phyloP scores from a whole-genome alignment of 2,113 vertebrate genomes.

The Oncorhynchus clarkii region DNA sequence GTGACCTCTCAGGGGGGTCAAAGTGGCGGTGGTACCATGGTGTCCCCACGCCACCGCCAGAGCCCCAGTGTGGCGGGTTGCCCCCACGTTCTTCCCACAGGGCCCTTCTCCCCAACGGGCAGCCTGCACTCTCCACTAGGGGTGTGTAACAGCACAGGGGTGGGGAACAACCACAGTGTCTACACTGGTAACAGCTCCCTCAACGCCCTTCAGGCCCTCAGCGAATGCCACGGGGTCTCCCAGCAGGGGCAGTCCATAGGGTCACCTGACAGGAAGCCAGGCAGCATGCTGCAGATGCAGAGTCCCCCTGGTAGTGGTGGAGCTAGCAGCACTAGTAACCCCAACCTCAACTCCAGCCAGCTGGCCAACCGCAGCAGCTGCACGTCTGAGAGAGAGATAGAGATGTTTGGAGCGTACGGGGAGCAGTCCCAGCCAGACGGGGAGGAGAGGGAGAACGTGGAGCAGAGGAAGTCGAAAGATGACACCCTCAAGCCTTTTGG shows the following conservation, averaged over 20 bases:
- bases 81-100: slow-evolving; percentile 83
- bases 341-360: slow-evolving; percentile 20
- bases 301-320: slow-evolving; percentile 11
- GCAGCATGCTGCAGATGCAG: slow-evolving; percentile 43
- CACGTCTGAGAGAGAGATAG: slow-evolving; percentile 36
- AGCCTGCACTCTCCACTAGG: slow-evolving; percentile 86
- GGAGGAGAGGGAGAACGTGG: slow-evolving; percentile 53
- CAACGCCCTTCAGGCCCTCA: slow-evolving; percentile 89
- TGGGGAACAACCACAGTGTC: slow-evolving; percentile 60
- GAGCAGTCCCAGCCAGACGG: slow-evolving; percentile 76
- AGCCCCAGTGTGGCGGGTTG: slow-evolving; percentile 67
- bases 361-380: slow-evolving; percentile 28
- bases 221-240: slow-evolving; percentile 84
- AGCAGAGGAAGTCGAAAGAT: slow-evolving; percentile 78
- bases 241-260: slow-evolving; percentile 69
- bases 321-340: slow-evolving; percentile 15
- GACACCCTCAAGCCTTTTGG: slow-evolving; percentile 16
- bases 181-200: slow-evolving; percentile 88
- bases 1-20: slow-evolving; percentile 27
- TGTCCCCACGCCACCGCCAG: slow-evolving; percentile 86
- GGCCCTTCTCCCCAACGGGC: slow-evolving; percentile 69
- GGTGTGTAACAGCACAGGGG: slow-evolving; percentile 69
- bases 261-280: slow-evolving; percentile 89
- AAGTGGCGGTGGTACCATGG: slow-evolving; percentile 59
- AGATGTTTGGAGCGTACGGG: slow-evolving; percentile 46